A percentile compares a stretch with the other conserved stretches of the same genome.
phyloP scores from a whole-genome alignment of 2,113 vertebrate species.

The Chloropsis hardwickii region DNA sequence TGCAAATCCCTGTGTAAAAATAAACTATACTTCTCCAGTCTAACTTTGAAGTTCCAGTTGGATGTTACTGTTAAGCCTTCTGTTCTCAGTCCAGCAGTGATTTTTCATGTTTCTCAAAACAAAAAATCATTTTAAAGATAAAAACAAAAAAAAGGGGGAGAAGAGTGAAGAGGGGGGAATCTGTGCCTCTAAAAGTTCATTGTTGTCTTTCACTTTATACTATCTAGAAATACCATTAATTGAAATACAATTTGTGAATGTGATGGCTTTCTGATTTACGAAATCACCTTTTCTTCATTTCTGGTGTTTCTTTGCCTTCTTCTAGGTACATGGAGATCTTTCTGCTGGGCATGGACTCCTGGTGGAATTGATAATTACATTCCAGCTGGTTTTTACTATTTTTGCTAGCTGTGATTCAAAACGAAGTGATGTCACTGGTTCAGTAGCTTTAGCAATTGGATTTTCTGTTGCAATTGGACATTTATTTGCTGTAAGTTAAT shows the following conservation, averaged over 20 bases:
- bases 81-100: background rate
- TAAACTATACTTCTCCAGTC: background rate
- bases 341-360: slow-evolving; percentile 86
- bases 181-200: background rate
- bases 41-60: slow-evolving; percentile 12
- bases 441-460: slow-evolving; percentile 89
- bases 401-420: slow-evolving; percentile 96
- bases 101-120: background rate
- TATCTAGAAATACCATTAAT: background rate
- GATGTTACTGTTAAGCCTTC: background rate
- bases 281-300: background rate
- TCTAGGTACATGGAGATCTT: slow-evolving; percentile 83
- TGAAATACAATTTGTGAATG: background rate
- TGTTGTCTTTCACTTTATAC: background rate
- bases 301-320: slow-evolving; percentile 20
- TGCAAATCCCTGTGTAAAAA: slow-evolving; percentile 46
- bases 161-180: too few relatives aligned
- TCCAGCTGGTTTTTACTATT: slow-evolving; percentile 94
- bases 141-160: background rate
- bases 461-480: slow-evolving; percentile 92
- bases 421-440: slow-evolving; percentile 87
- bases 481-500: slow-evolving; percentile 91
- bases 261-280: background rate
- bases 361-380: slow-evolving; percentile 94
- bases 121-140: background rate